A percentile compares a stretch with the other conserved stretches of the same genome.
phyloP scores from a whole-genome alignment of 2,797 vertebrate genomes.

The Myotis myotis region DNA sequence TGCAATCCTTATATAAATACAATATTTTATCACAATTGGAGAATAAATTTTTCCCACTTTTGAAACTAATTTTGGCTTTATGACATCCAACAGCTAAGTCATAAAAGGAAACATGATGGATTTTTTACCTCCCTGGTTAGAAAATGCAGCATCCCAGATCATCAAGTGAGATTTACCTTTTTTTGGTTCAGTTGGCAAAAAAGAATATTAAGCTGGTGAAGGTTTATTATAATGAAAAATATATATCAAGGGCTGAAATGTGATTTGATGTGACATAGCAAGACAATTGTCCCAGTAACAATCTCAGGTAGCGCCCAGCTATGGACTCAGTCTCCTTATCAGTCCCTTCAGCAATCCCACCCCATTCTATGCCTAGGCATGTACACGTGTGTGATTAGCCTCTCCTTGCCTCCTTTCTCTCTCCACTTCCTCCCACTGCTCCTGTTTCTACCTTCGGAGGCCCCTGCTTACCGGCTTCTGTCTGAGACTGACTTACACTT shows the following conservation, averaged over 20 bases:
- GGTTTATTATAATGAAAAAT: slow-evolving; percentile 43
- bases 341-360: background rate
- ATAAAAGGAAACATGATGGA: background rate
- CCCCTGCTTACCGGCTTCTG: background rate
- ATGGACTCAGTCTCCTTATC: background rate
- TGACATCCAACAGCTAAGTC: background rate
- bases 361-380: too few relatives aligned
- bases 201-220: background rate
- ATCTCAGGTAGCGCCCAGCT: background rate
- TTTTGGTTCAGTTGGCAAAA: background rate
- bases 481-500: background rate
- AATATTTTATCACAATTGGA: background rate
- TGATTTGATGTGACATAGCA: background rate
- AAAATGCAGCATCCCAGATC: background rate
- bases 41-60: background rate
- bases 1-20: background rate
- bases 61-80: slow-evolving; percentile 32
- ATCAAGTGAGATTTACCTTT: background rate
- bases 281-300: background rate
- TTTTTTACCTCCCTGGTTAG: background rate
- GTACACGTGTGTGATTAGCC: background rate
- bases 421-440: background rate
- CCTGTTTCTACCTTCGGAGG: background rate
- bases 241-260: background rate
- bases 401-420: background rate